Evolutionary conservation across 2,113 vertebrate species (phyloP).

Genomic region (Pheucticus melanocephalus): DNA sequence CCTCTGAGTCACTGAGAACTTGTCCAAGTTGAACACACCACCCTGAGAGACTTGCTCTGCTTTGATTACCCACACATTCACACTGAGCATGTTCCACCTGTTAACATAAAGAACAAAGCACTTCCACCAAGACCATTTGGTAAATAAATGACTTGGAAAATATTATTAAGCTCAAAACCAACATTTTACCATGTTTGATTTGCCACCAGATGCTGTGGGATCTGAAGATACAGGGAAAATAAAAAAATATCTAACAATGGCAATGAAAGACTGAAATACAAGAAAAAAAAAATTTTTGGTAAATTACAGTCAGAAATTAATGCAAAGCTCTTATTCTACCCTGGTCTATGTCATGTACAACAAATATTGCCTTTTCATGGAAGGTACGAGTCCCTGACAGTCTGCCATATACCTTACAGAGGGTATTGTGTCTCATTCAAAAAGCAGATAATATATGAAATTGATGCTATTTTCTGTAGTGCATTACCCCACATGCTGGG

Average conservation of each 20-base stretch:
- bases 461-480: neutral
- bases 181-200: slow-evolving; percentile 22
- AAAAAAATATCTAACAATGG: neutral
- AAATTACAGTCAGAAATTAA: neutral
- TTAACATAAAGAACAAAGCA: slow-evolving; percentile 12
- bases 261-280: neutral
- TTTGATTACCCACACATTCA: slow-evolving; percentile 11
- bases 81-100: slow-evolving; percentile 6
- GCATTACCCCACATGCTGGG: neutral
- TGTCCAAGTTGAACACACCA: neutral
- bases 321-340: neutral
- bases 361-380: neutral
- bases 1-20: neutral
- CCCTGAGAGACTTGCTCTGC: neutral
- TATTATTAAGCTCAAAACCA: slow-evolving; percentile 35
- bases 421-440: neutral
- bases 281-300: neutral
- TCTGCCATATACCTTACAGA: neutral
- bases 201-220: slow-evolving; percentile 49
- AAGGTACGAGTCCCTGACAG: neutral
- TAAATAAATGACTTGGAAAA: slow-evolving; percentile 62
- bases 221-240: neutral
- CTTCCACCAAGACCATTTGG: slow-evolving; percentile 48
- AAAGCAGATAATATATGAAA: neutral
- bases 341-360: neutral